Percentiles rank a stretch among this genome's conserved stretches.
These are phyloP conservation scores for Pollenia labialis DNA, from an alignment of 2,888 invertebrate species.

Conservation along the genomic window DNA sequence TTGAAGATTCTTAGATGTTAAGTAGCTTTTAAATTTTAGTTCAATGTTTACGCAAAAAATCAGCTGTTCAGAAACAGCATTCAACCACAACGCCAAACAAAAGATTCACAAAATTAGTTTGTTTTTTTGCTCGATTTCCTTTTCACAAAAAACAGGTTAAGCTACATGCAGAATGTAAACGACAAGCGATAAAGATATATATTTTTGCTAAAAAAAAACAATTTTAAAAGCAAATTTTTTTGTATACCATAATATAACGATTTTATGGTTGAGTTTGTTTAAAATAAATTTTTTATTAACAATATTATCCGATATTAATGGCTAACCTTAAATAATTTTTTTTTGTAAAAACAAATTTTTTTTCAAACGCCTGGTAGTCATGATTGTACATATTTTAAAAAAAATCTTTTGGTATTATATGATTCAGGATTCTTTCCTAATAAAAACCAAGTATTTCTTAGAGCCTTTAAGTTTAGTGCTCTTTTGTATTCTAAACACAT, in stretches of 20 bases:
- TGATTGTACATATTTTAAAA: too few relatives aligned
- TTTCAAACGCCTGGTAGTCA: too few relatives aligned
- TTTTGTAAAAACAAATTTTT: too few relatives aligned
- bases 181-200: neutral
- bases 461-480: constrained; percentile 1
- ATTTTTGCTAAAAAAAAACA: neutral
- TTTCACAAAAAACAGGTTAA: neutral
- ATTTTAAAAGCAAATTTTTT: neutral
- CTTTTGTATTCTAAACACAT: constrained; percentile 1
- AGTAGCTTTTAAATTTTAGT: constrained; percentile 7
- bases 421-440: neutral
- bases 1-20: neutral
- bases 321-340: neutral
- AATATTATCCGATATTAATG: neutral
- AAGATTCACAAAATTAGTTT: neutral
- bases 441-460: neutral
- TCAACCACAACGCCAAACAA: neutral
- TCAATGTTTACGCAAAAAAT: neutral
- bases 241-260: too few relatives aligned
- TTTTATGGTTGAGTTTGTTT: too few relatives aligned
- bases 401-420: neutral
- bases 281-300: neutral
- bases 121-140: neutral
- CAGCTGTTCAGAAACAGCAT: neutral
- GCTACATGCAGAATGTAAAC: neutral